phyloP scores from a whole-genome alignment of 1,140 invertebrate genomes.

The Drosophila truncata region DNA sequence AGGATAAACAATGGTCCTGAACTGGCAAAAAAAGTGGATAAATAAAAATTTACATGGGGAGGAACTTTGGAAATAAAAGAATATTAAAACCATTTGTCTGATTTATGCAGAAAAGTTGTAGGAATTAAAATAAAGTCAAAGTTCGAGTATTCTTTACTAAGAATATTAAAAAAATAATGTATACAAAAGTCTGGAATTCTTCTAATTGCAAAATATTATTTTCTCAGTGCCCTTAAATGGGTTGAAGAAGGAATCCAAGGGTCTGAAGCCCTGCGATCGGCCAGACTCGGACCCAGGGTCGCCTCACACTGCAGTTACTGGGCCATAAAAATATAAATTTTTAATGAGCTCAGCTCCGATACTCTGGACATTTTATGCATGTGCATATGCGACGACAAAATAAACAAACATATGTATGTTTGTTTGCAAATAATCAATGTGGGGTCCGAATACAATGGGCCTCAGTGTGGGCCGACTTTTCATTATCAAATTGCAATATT shows the following conservation, averaged over 20 bases:
- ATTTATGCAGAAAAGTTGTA: background rate
- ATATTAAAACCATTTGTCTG: background rate
- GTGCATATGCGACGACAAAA: conserved; percentile 17
- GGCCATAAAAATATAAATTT: conserved; percentile 62
- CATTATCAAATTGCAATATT: conserved; percentile 34
- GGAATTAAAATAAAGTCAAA: background rate
- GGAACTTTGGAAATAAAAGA: background rate
- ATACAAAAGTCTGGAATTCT: too few relatives aligned
- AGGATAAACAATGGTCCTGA: conserved; percentile 30
- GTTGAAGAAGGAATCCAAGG: conserved; percentile 14
- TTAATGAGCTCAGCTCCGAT: conserved; percentile 53
- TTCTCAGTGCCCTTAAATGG: conserved; percentile 9
- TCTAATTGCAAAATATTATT: background rate
- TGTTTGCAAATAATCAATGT: conserved; percentile 28
- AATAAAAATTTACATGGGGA: conserved; percentile 1
- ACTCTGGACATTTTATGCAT: conserved; percentile 20
- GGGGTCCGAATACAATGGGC: conserved; percentile 51
- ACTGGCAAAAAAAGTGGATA: background rate
- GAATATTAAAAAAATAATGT: too few relatives aligned
- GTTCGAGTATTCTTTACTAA: too few relatives aligned
- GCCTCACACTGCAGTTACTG: conserved; percentile 52
- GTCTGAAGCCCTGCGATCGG: background rate
- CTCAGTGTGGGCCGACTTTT: conserved; percentile 39
- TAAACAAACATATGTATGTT: conserved; percentile 30
- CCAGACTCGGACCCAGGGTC: conserved; percentile 5